Evolutionary conservation across 2,113 vertebrate species (phyloP).

Genomic region (Nothobranchius kuhntae): DNA sequence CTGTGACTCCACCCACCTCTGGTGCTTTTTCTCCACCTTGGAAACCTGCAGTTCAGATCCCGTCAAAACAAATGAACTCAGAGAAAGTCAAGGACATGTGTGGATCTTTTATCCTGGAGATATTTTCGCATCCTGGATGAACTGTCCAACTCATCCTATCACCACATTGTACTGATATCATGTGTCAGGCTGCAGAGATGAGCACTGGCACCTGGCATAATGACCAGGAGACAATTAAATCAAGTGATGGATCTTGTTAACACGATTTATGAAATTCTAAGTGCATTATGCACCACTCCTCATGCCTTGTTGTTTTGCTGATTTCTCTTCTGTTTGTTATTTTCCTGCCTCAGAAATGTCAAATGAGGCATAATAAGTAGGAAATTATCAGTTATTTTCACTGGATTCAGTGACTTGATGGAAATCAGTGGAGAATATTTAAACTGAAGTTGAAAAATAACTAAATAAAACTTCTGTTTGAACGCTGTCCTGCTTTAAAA

Average conservation of each 20-base stretch:
- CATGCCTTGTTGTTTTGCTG: slow-evolving; percentile 13
- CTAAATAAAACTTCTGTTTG: too few species aligned
- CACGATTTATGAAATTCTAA: slow-evolving; percentile 48
- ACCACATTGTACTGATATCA: slow-evolving; percentile 41
- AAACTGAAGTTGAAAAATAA: too few species aligned
- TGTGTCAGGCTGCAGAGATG: slow-evolving; percentile 37
- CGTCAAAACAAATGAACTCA: neutral
- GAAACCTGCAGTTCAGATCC: neutral
- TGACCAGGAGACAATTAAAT: slow-evolving; percentile 57
- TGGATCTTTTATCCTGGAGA: slow-evolving; percentile 10
- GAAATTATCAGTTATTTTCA: neutral
- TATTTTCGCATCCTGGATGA: slow-evolving; percentile 21
- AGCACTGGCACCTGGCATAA: slow-evolving; percentile 49
- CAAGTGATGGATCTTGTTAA: slow-evolving; percentile 58
- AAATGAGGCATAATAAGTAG: neutral
- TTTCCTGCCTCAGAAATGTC: neutral
- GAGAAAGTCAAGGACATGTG: neutral
- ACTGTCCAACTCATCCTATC: slow-evolving; percentile 11
- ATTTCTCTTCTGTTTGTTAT: slow-evolving; percentile 9
- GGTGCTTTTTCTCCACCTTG: too few species aligned
- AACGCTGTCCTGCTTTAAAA: too few species aligned
- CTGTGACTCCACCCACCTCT: too few species aligned
- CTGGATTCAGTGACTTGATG: neutral
- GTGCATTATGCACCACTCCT: slow-evolving; percentile 1
- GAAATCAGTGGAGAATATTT: neutral